Evolutionary conservation across 2,113 vertebrate genomes (phyloP), one percentile per base, ranked within the genome.

Genomic region (Ochotona curzoniae): DNA sequence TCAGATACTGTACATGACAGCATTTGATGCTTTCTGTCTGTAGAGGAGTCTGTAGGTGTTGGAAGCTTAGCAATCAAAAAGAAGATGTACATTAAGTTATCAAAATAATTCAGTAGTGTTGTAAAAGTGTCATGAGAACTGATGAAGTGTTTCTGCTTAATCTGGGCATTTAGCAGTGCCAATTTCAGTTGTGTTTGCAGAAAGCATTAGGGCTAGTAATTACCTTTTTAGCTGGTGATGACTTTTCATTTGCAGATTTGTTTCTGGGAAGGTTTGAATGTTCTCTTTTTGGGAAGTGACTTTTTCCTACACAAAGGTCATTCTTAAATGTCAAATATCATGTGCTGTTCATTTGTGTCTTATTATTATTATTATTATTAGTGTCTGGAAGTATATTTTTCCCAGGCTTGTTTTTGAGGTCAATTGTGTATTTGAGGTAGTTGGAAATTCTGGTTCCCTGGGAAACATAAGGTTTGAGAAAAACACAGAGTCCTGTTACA

Each of bases 241-340:
- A 89, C 51, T 96, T 97, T 95, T 92, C 13, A 87, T 91, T 96
- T 97, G 67, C 64, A 74, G 51, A 97, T 97, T 71, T 93, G 13
- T 92, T 97, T 93, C 92, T 97, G 91, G 94, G 96, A 96, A 96
- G 8, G 78, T 94, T 95, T 93, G 89, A 89, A 94, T 63, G 32
- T 91, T 96, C 76, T 75, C 80, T 96, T 94, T 95, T 96, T 92
- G 51, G 93, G 83, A 93, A 95, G 88, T 91, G 76, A 73, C 79
- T 85, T 80, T 75, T 95, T 95, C 54, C 51, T 82, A 47, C 38
- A 87, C 30, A 91, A 94, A 97, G 91, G 81, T 96, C 93, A 87
- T 80, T 96, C 74, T 95, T 87, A 97, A 97, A 96, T 97, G 95
- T 97, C 91, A 97, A 76, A 79, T 44, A 85, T 94, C 83, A 94